Evolutionary conservation across 2,888 invertebrate genomes (phyloP).

Genomic region (Sinopyrophorus schimmeli): DNA sequence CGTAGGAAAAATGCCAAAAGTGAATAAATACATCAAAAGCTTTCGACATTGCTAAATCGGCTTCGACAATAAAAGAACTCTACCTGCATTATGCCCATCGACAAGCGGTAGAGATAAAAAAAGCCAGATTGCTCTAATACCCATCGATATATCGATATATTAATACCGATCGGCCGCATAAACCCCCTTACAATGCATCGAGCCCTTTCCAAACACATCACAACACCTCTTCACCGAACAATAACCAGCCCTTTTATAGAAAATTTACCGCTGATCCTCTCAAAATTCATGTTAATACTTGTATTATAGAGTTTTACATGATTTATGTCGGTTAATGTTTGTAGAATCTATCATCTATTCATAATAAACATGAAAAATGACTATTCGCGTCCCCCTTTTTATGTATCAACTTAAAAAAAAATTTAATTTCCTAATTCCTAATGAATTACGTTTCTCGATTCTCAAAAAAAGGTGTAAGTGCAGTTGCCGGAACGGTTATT

Average conservation of each 20-base stretch:
- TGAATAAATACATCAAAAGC: conserved; percentile 42
- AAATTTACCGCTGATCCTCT: conserved; percentile 49
- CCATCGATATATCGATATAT: conserved; percentile 32
- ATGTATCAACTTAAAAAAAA: too few species aligned
- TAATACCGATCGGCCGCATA: conserved; percentile 44
- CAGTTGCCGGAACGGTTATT: too few species aligned
- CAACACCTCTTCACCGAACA: conserved; percentile 52
- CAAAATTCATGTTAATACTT: conserved; percentile 52
- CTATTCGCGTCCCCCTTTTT: too few species aligned
- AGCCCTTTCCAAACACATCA: conserved; percentile 48
- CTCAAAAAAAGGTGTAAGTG: too few species aligned
- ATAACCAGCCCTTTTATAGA: conserved; percentile 42
- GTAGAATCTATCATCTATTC: conserved; percentile 26
- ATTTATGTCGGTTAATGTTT: conserved; percentile 42
- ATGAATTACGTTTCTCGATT: too few species aligned
- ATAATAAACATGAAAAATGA: conserved; percentile 17
- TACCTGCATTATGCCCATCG: conserved; percentile 34
- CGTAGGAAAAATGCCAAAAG: conserved; percentile 35
- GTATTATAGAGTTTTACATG: conserved; percentile 45
- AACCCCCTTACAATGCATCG: conserved; percentile 44
- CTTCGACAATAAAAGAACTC: conserved; percentile 39
- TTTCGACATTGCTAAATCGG: conserved; percentile 41
- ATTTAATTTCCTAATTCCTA: too few species aligned
- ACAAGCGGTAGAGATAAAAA: conserved; percentile 25
- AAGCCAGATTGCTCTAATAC: conserved; percentile 25